These are phyloP conservation scores for Leucopternis melanops DNA, from an alignment of 2,113 vertebrate species.

Conservation along the genomic window DNA sequence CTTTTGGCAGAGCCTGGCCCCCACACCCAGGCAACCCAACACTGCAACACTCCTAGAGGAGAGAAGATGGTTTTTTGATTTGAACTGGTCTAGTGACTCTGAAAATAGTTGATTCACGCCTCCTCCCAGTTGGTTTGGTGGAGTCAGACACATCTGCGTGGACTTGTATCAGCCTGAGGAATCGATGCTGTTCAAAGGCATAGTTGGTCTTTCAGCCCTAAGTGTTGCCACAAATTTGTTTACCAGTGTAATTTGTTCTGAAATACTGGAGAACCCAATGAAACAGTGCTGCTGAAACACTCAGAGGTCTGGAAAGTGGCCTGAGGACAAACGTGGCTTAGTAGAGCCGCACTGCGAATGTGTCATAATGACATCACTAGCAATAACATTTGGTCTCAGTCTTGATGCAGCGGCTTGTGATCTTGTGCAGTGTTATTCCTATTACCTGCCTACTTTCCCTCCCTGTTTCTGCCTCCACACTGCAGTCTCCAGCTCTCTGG, in stretches of 20 bases:
- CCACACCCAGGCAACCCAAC: neutral
- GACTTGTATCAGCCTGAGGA: neutral
- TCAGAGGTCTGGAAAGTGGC: neutral
- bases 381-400: neutral
- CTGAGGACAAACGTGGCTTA: neutral
- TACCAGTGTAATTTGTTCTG: neutral
- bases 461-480: neutral
- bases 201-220: neutral
- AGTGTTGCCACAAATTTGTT: neutral
- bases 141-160: neutral
- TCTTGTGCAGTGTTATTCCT: neutral
- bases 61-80: neutral
- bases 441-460: neutral
- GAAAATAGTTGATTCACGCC: neutral
- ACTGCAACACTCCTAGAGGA: neutral
- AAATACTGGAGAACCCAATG: neutral
- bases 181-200: neutral
- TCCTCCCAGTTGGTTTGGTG: neutral
- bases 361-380: neutral
- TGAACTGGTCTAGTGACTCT: neutral
- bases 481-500: neutral
- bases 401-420: neutral
- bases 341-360: neutral
- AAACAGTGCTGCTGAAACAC: neutral
- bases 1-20: neutral